Conservation (phyloP, 1,140 invertebrate genomes). For the Trichonephila inaurata region DNA sequence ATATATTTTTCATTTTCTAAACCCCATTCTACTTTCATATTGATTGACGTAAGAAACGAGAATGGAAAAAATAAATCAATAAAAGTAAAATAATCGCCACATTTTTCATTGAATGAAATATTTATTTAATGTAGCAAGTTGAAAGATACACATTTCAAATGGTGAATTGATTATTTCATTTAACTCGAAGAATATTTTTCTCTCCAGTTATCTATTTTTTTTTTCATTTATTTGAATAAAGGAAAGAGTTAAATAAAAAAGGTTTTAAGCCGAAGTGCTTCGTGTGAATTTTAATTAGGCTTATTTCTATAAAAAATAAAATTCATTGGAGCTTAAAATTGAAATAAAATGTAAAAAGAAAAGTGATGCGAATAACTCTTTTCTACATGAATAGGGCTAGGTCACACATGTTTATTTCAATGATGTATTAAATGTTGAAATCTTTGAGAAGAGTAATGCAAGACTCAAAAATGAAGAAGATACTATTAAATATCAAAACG, state of each 20-base stretch:
- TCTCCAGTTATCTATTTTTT: not conserved
- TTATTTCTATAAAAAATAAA: no score
- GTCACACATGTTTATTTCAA: no score
- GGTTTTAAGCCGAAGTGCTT: not conserved
- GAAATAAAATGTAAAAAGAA: no score
- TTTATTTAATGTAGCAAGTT: not conserved
- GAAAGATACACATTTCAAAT: not conserved
- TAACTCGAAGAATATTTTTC: not conserved
- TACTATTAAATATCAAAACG: no score
- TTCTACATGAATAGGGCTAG: no score
- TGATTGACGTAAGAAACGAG: not conserved
- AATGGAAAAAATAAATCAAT: not conserved
- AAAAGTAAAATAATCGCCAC: not conserved
- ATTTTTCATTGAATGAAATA: not conserved
- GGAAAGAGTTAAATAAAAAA: not conserved
- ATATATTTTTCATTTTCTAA: not conserved
- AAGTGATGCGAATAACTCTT: no score
- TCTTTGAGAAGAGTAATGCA: no score
- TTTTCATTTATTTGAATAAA: not conserved
- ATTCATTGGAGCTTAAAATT: no score
- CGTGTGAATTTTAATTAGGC: no score
- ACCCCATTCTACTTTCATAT: not conserved
- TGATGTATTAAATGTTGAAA: no score
- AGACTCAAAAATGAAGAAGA: no score
- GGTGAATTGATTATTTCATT: not conserved